phyloP scores from a whole-genome alignment of 2,888 invertebrate genomes.

The Drosophila paracracens region DNA sequence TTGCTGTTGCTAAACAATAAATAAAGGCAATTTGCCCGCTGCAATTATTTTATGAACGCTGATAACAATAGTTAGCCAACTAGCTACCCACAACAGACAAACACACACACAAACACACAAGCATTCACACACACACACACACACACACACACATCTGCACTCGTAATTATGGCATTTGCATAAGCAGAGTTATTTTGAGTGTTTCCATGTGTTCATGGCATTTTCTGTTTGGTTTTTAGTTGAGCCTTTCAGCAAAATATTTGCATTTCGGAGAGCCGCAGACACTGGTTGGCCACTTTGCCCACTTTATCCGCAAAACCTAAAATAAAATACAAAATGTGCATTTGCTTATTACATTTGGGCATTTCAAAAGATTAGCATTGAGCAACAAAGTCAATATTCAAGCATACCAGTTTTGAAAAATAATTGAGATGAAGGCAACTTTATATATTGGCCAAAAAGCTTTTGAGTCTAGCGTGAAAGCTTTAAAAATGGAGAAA shows the following conservation, averaged over 20 bases:
- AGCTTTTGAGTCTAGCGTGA: neutral
- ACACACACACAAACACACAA: constrained; percentile 9
- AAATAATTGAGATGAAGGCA: neutral
- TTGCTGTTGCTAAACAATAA: constrained; percentile 67
- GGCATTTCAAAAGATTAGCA: neutral
- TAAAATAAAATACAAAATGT: constrained; percentile 24
- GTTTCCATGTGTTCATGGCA: constrained; percentile 28
- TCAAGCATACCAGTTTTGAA: neutral
- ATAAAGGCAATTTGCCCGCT: constrained; percentile 77
- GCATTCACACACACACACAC: constrained; percentile 11
- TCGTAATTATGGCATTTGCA: constrained; percentile 4
- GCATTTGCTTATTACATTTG: neutral
- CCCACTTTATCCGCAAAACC: constrained; percentile 16
- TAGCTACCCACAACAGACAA: constrained; percentile 40
- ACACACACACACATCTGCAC: neutral
- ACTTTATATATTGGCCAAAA: neutral
- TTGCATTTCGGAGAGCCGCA: constrained; percentile 23
- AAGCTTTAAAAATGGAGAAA: neutral
- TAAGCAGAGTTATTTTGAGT: constrained; percentile 29
- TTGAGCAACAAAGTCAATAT: neutral
- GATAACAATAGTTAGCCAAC: constrained; percentile 67
- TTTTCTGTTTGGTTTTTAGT: constrained; percentile 8
- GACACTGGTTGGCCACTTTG: constrained; percentile 26
- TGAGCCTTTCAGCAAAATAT: constrained; percentile 12
- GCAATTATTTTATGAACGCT: constrained; percentile 77